Evolutionary conservation across 2,113 vertebrate genomes (phyloP).

Genomic region (Xiphophorus couchianus): DNA sequence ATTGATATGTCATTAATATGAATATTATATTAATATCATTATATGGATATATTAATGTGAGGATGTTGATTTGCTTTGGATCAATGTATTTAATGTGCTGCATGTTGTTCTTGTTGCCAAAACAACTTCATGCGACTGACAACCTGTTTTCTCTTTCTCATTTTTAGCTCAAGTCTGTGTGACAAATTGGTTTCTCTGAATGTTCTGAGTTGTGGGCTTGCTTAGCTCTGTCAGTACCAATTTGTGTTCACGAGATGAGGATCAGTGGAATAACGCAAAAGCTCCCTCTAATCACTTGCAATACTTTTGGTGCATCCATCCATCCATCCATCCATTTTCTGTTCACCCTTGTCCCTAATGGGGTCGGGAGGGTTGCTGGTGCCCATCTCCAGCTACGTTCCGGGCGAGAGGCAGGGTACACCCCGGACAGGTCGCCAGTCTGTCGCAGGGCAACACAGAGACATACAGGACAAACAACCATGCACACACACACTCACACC

Average conservation of each 20-base stretch:
- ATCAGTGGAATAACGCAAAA: background rate
- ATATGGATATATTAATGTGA: background rate
- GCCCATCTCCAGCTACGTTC: too few species aligned
- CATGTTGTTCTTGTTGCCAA: background rate
- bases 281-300: background rate
- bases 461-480: too few species aligned
- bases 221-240: background rate
- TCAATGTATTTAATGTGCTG: background rate
- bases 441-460: too few species aligned
- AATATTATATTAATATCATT: too few species aligned
- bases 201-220: background rate
- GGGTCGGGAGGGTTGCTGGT: too few species aligned
- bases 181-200: background rate
- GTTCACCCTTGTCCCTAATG: too few species aligned
- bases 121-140: conserved; percentile 1
- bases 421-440: too few species aligned
- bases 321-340: too few species aligned
- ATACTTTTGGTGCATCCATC: too few species aligned
- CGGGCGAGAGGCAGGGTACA: too few species aligned
- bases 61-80: background rate
- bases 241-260: background rate
- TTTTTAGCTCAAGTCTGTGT: background rate
- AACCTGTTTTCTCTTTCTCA: background rate
- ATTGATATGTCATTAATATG: background rate
- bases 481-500: too few species aligned